phyloP scores from a whole-genome alignment of 2,113 vertebrate species.

The Hucho hucho region DNA sequence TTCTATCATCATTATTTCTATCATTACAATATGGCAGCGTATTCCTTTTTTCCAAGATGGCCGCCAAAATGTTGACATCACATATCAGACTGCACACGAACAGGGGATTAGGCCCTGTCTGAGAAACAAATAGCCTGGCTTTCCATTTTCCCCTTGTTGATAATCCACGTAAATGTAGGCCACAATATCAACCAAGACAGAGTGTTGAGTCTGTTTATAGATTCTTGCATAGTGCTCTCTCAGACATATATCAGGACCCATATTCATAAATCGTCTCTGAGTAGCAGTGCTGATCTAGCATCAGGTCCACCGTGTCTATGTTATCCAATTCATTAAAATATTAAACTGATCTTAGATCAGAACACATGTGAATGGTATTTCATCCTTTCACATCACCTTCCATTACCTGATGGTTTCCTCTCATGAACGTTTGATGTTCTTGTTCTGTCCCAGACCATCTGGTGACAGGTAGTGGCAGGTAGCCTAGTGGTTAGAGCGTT shows the following conservation, averaged over 20 bases:
- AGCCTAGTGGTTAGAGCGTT: too few species aligned
- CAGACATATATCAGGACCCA: too few species aligned
- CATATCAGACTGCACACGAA: conserved; percentile 11
- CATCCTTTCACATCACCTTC: conserved; percentile 51
- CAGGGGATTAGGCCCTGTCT: conserved; percentile 29
- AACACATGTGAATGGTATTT: conserved; percentile 50
- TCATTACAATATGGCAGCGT: conserved; percentile 18
- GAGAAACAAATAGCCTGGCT: conserved; percentile 34
- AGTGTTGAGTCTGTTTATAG: conserved; percentile 40
- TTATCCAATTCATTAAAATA: too few species aligned
- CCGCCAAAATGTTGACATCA: conserved; percentile 43
- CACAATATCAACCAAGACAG: conserved; percentile 65
- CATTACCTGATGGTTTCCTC: conserved; percentile 68
- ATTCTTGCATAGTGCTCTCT: too few species aligned
- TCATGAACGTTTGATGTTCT: conserved; percentile 66
- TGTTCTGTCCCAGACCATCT: too few species aligned
- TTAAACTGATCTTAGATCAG: too few species aligned
- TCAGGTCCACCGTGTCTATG: too few species aligned
- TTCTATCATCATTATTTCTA: too few species aligned
- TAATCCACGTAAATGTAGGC: conserved; percentile 49
- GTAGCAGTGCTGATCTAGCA: too few species aligned
- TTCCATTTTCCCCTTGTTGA: conserved; percentile 29
- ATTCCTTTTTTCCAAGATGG: conserved; percentile 44
- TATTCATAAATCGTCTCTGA: too few species aligned
- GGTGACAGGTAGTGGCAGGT: too few species aligned